phyloP scores from a whole-genome alignment of 2,888 invertebrate species.

The Carpatolechia fugitivella region DNA sequence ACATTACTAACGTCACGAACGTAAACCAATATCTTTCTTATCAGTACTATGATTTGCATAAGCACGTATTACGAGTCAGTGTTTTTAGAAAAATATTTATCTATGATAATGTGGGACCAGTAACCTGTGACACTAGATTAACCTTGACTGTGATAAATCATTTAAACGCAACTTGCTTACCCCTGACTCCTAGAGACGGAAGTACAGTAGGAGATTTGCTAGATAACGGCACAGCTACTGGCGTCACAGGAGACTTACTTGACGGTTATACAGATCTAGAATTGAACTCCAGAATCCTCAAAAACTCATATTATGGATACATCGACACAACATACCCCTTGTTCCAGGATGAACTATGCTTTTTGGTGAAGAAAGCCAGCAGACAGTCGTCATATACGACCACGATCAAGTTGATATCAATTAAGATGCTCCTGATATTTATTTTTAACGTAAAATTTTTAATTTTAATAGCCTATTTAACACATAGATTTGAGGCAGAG shows the following conservation, averaged over 20 bases:
- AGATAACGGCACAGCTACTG: slow-evolving; percentile 65
- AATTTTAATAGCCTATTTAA: slow-evolving; percentile 41
- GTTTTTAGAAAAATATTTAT: slow-evolving; percentile 58
- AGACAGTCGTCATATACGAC: slow-evolving; percentile 71
- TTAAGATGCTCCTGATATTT: slow-evolving; percentile 47
- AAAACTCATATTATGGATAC: slow-evolving; percentile 66
- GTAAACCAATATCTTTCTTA: slow-evolving; percentile 39
- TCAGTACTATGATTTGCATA: slow-evolving; percentile 58
- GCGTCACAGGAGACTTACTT: slow-evolving; percentile 64
- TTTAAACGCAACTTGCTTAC: slow-evolving; percentile 62
- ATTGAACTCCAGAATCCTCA: slow-evolving; percentile 74
- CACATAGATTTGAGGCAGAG: slow-evolving; percentile 48
- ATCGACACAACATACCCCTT: slow-evolving; percentile 76
- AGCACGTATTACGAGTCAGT: slow-evolving; percentile 52
- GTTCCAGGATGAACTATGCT: slow-evolving; percentile 76
- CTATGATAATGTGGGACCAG: slow-evolving; percentile 46
- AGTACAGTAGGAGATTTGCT: slow-evolving; percentile 65
- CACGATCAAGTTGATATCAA: slow-evolving; percentile 53
- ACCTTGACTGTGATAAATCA: slow-evolving; percentile 48
- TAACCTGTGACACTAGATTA: slow-evolving; percentile 53
- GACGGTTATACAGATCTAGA: slow-evolving; percentile 77
- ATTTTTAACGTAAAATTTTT: slow-evolving; percentile 44
- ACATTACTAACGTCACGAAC: slow-evolving; percentile 59
- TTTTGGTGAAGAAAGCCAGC: slow-evolving; percentile 71
- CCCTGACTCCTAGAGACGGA: slow-evolving; percentile 57